Evolutionary conservation across 2,797 vertebrate species (phyloP).

Genomic region (Poeciliopsis gracilis): DNA sequence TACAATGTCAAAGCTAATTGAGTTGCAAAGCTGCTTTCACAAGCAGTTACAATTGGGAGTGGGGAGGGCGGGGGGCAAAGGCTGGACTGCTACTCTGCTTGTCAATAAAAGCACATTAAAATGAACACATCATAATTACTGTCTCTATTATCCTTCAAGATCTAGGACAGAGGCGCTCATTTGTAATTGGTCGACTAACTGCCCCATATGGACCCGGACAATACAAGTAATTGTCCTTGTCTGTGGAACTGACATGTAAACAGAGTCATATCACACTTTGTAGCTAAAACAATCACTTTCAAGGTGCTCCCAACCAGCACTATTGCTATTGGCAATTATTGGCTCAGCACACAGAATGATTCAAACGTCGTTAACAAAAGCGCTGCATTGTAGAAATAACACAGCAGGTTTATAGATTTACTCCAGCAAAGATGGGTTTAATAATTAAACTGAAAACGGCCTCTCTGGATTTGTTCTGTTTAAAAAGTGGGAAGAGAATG

Average conservation of each 20-base stretch:
- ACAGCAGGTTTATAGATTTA: slow-evolving; percentile 44
- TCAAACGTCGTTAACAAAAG: slow-evolving; percentile 43
- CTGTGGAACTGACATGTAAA: slow-evolving; percentile 62
- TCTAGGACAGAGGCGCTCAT: slow-evolving; percentile 65
- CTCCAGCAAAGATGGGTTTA: slow-evolving; percentile 26
- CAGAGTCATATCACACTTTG: slow-evolving; percentile 63
- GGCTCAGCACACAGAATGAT: slow-evolving; percentile 21
- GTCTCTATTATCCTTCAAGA: slow-evolving; percentile 79
- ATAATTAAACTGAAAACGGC: slow-evolving; percentile 32
- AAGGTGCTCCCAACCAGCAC: slow-evolving; percentile 53
- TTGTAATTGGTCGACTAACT: slow-evolving; percentile 77
- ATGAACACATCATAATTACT: slow-evolving; percentile 81
- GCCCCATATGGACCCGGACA: slow-evolving; percentile 75
- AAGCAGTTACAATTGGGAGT: slow-evolving; percentile 63
- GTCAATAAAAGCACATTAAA: slow-evolving; percentile 82
- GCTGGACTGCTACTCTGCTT: slow-evolving; percentile 62
- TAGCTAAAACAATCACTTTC: slow-evolving; percentile 66
- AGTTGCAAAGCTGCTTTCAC: slow-evolving; percentile 70
- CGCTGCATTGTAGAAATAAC: slow-evolving; percentile 26
- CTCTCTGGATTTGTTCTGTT: slow-evolving; percentile 20
- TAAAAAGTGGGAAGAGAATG: slow-evolving; percentile 12
- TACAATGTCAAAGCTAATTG: slow-evolving; percentile 77
- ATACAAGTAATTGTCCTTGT: slow-evolving; percentile 80
- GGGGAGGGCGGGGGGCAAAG: slow-evolving; percentile 35
- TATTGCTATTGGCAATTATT: slow-evolving; percentile 51